These are phyloP conservation scores for Ectropis grisescens DNA, from an alignment of 1,140 invertebrate genomes.

Conservation along the genomic window DNA sequence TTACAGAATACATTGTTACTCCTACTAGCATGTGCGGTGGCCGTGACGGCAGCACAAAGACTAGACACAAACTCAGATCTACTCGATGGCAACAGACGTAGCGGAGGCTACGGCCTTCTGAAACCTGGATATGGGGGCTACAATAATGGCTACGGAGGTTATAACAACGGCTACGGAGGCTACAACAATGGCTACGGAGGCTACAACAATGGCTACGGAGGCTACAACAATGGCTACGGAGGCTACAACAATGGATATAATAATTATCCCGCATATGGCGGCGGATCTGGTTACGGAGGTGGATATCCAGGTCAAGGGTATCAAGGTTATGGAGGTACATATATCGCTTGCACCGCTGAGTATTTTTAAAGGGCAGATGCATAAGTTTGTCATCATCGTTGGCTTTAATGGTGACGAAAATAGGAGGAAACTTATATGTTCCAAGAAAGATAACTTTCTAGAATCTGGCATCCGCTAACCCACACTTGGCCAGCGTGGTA, in stretches of 20 bases:
- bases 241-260: slow-evolving; percentile 5
- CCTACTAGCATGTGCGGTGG: slow-evolving; percentile 25
- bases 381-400: too few species aligned
- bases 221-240: slow-evolving; percentile 10
- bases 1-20: slow-evolving; percentile 39
- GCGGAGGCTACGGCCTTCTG: slow-evolving; percentile 39
- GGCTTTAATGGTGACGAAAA: too few species aligned
- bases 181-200: slow-evolving; percentile 19
- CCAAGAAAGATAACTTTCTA: too few species aligned
- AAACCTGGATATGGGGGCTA: slow-evolving; percentile 29
- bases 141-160: slow-evolving; percentile 22
- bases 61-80: slow-evolving; percentile 19
- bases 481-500: too few species aligned
- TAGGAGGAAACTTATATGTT: too few species aligned
- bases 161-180: slow-evolving; percentile 19
- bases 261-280: slow-evolving; percentile 6
- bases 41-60: slow-evolving; percentile 21
- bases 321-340: slow-evolving; percentile 20
- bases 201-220: slow-evolving; percentile 6
- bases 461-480: too few species aligned
- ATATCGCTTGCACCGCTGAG: too few species aligned
- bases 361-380: too few species aligned
- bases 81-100: slow-evolving; percentile 18
- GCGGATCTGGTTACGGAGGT: slow-evolving; percentile 6
- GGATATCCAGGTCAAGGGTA: slow-evolving; percentile 20